These are phyloP conservation scores for Brachyalestes nurse DNA, from an alignment of 2,797 vertebrate species.

Conservation along the genomic window DNA sequence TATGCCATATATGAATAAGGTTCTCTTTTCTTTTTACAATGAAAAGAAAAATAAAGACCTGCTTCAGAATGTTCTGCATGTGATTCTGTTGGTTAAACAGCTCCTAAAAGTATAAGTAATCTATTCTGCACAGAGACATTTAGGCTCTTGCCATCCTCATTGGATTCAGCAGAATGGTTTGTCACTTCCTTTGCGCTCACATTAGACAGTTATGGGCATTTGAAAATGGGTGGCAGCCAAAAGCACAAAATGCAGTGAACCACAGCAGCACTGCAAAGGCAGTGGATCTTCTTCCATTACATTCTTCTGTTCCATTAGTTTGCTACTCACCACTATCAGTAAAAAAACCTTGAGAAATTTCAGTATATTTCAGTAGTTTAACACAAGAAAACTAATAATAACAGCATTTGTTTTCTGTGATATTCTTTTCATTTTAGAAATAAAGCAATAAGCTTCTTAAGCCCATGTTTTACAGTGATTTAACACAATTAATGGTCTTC, in stretches of 20 bases:
- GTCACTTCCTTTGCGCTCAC: conserved; percentile 15
- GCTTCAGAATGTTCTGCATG: conserved; percentile 12
- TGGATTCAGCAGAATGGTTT: not conserved
- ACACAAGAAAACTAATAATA: not conserved
- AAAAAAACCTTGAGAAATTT: not conserved
- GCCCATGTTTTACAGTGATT: too few relatives aligned
- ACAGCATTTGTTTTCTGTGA: not conserved
- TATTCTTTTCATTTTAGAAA: not conserved
- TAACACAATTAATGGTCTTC: too few relatives aligned
- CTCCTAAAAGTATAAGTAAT: not conserved
- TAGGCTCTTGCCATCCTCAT: conserved; percentile 8
- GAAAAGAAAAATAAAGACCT: conserved; percentile 68
- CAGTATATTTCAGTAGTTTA: not conserved
- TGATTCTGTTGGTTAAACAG: not conserved
- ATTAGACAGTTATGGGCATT: conserved; percentile 12
- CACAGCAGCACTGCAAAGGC: not conserved
- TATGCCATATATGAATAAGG: conserved; percentile 73
- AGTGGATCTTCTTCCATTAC: conserved; percentile 10
- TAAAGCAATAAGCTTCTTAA: not conserved
- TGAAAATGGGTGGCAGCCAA: conserved; percentile 7
- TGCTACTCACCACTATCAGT: not conserved
- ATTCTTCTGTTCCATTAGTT: not conserved
- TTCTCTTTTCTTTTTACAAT: conserved; percentile 75
- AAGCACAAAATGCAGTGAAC: conserved; percentile 6
- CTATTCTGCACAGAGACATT: not conserved